Evolutionary conservation across 2,797 vertebrate genomes (phyloP).

Genomic region (Vipera latastei): DNA sequence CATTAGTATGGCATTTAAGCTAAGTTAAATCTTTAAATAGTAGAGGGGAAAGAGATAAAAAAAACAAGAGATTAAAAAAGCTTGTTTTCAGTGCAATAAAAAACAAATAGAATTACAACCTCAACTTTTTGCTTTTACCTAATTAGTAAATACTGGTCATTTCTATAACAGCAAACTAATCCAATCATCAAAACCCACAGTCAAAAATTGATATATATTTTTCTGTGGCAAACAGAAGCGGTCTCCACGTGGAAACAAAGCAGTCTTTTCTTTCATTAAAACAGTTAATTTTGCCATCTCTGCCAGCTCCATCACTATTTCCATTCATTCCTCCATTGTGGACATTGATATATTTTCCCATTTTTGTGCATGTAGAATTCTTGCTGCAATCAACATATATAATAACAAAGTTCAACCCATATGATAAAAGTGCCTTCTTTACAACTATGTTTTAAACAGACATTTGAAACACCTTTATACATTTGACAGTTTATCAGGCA

Average conservation of each 20-base stretch:
- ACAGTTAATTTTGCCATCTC: too few relatives aligned
- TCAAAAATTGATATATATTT: neutral
- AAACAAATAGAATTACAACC: neutral
- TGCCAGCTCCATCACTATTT: too few relatives aligned
- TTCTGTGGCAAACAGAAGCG: neutral
- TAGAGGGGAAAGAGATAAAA: neutral
- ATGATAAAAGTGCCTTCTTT: neutral
- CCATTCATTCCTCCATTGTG: too few relatives aligned
- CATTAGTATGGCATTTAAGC: neutral
- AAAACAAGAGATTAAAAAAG: neutral
- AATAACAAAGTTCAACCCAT: neutral
- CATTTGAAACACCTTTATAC: neutral
- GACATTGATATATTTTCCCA: too few relatives aligned
- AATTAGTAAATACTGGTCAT: neutral
- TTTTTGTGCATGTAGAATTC: too few relatives aligned
- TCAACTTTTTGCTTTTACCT: neutral
- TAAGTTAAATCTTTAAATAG: neutral
- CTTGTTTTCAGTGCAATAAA: neutral
- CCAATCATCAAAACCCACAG: neutral
- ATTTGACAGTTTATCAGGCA: neutral
- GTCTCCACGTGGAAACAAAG: neutral
- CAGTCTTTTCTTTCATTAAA: too few relatives aligned
- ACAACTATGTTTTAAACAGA: neutral
- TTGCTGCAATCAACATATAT: too few relatives aligned
- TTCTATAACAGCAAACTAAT: neutral